These are phyloP conservation scores for Polia nebulosa DNA, from an alignment of 2,888 invertebrate genomes.

Conservation along the genomic window DNA sequence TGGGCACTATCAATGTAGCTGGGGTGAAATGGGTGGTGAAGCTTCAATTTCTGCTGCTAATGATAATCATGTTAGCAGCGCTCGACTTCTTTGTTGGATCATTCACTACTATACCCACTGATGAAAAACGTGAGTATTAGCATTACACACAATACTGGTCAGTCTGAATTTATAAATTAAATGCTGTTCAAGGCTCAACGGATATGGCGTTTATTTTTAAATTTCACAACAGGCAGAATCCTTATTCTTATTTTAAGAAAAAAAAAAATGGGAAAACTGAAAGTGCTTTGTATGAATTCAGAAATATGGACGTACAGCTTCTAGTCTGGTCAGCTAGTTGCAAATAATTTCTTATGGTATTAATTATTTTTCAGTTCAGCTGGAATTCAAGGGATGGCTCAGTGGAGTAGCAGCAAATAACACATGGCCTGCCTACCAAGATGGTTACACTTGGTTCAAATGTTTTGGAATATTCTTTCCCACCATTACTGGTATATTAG, in stretches of 20 bases:
- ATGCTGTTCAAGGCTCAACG: too few relatives aligned
- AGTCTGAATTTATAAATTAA: too few relatives aligned
- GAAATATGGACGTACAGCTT: not conserved
- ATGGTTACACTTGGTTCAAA: constrained; percentile 97
- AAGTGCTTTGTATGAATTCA: not conserved
- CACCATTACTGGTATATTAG: constrained; percentile 98
- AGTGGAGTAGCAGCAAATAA: constrained; percentile 95
- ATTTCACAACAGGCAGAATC: too few relatives aligned
- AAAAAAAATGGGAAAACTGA: not conserved
- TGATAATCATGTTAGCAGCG: constrained; percentile 96
- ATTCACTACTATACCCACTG: constrained; percentile 93
- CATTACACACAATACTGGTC: too few relatives aligned
- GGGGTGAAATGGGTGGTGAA: constrained; percentile 99
- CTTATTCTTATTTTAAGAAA: too few relatives aligned
- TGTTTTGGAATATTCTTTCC: constrained; percentile 99
- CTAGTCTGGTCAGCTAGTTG: not conserved
- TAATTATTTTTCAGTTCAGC: constrained; percentile 55
- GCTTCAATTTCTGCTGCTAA: constrained; percentile 96
- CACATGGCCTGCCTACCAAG: constrained; percentile 94
- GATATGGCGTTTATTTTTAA: too few relatives aligned
- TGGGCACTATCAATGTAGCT: constrained; percentile 98
- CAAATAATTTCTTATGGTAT: not conserved
- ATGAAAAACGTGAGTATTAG: constrained; percentile 85
- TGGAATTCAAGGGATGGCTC: constrained; percentile 97
- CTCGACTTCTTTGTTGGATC: constrained; percentile 98